These are phyloP conservation scores for Sardinella longiceps DNA, from an alignment of 2,797 vertebrate genomes.

Conservation along the genomic window DNA sequence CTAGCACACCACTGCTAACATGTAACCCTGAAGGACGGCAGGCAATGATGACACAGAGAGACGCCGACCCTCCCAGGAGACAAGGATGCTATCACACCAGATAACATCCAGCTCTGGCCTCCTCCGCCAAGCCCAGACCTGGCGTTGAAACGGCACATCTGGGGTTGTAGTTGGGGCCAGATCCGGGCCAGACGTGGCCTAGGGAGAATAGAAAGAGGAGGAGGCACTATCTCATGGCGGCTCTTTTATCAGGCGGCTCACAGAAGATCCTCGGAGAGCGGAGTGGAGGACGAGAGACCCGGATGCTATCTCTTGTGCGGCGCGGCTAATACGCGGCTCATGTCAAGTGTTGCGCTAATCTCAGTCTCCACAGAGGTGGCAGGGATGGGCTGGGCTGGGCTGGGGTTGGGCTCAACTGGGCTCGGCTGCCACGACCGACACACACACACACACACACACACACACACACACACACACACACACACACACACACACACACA, in stretches of 20 bases:
- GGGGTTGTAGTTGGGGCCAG: background rate
- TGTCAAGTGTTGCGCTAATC: background rate
- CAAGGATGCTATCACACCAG: no score
- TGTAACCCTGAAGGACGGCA: no score
- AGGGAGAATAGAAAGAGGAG: background rate
- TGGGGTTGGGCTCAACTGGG: no score
- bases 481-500: no score
- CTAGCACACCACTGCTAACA: no score
- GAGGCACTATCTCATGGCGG: background rate
- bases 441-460: background rate
- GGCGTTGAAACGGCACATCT: background rate
- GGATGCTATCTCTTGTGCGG: background rate
- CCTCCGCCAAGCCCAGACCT: background rate
- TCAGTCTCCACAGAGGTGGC: background rate
- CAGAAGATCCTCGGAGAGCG: background rate
- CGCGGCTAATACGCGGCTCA: background rate
- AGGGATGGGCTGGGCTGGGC: no score
- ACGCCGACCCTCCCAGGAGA: no score
- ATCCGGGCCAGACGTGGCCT: background rate
- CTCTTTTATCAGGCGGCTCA: background rate
- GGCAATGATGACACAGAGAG: no score
- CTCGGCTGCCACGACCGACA: no score
- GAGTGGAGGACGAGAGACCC: background rate
- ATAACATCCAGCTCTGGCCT: background rate
- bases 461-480: background rate